Conservation (phyloP, 2,888 invertebrate species). For the Andrena bicolor region DNA sequence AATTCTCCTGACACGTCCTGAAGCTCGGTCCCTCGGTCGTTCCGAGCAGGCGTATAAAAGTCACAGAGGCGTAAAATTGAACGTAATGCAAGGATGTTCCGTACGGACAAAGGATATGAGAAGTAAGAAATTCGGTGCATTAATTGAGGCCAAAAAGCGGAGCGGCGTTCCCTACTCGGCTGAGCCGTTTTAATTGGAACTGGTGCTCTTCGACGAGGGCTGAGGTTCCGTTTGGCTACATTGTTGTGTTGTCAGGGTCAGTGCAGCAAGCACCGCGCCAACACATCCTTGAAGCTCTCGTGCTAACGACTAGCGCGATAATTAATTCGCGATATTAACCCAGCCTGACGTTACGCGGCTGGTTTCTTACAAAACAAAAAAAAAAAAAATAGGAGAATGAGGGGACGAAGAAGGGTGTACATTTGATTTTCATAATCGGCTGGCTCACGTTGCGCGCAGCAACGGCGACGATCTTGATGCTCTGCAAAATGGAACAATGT, state of each 20-base stretch:
- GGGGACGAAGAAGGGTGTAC: background rate
- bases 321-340: constrained; percentile 48
- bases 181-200: constrained; percentile 27
- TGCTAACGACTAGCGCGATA: constrained; percentile 42
- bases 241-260: constrained; percentile 20
- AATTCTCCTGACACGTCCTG: background rate
- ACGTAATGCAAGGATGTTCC: background rate
- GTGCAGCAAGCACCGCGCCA: constrained; percentile 17
- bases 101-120: background rate
- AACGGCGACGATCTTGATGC: background rate
- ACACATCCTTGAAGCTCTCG: constrained; percentile 32
- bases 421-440: constrained; percentile 19
- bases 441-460: background rate
- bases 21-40: background rate
- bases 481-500: background rate
- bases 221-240: constrained; percentile 1
- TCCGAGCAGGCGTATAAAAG: background rate
- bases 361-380: constrained; percentile 2
- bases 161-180: background rate
- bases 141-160: constrained; percentile 2
- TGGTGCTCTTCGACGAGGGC: constrained; percentile 3
- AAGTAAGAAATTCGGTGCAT: constrained; percentile 9
- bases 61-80: constrained; percentile 4
- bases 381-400: too few relatives aligned
- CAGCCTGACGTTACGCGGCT: constrained; percentile 22